These are phyloP conservation scores for Papilio demoleus DNA, from an alignment of 2,888 invertebrate species.

Conservation along the genomic window DNA sequence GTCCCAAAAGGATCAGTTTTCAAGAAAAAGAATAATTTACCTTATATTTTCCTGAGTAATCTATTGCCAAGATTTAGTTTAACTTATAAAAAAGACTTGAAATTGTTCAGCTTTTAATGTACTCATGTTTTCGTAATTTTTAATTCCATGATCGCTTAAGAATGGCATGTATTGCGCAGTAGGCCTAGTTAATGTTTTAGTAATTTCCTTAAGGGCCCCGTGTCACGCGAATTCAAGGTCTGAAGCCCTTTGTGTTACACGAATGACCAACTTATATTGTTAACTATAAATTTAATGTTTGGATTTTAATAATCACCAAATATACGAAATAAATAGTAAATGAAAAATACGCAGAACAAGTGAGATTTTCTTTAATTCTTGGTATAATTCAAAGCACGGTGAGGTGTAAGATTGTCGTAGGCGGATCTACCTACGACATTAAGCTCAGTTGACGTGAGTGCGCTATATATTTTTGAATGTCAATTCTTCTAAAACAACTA, in stretches of 20 bases:
- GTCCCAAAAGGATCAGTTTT: background rate
- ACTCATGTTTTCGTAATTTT: background rate
- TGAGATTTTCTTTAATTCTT: background rate
- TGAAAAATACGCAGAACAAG: background rate
- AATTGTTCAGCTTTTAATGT: background rate
- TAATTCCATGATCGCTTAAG: background rate
- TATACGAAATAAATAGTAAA: constrained; percentile 8
- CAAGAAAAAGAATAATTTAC: too few relatives aligned
- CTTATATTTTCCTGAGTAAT: too few relatives aligned
- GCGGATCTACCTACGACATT: constrained; percentile 18
- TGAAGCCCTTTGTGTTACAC: constrained; percentile 23
- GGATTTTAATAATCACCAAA: constrained; percentile 10
- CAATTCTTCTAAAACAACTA: background rate
- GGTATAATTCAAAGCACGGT: background rate
- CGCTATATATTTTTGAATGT: background rate
- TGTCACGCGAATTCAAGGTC: constrained; percentile 33
- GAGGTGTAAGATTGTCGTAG: too few relatives aligned
- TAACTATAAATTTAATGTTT: constrained; percentile 8
- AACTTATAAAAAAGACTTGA: background rate
- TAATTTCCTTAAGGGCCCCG: constrained; percentile 31
- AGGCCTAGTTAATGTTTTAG: constrained; percentile 14
- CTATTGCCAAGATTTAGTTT: too few relatives aligned
- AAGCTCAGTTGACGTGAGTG: constrained; percentile 7
- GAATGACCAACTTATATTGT: constrained; percentile 18
- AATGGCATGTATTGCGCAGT: constrained; percentile 5